Conservation (phyloP, 1,140 invertebrate species). For the Meloidogyne hapla region DNA sequence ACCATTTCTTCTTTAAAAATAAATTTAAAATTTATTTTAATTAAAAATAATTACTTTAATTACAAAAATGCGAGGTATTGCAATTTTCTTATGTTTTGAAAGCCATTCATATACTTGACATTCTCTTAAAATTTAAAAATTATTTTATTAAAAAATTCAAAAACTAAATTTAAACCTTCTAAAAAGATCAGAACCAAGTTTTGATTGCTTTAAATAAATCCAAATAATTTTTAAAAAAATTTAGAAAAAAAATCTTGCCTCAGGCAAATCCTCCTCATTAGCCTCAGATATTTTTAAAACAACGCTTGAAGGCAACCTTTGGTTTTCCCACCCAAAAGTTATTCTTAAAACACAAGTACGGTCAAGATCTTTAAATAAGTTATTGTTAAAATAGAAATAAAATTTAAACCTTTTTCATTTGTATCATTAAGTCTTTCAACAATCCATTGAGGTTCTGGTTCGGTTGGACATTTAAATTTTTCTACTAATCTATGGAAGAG, state of each 20-base stretch:
- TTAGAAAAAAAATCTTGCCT: constrained; percentile 39
- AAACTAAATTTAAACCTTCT: constrained; percentile 2
- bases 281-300: constrained; percentile 55
- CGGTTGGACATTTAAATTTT: constrained; percentile 52
- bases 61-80: constrained; percentile 56
- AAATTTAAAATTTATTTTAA: neutral
- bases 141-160: neutral
- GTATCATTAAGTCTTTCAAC: constrained; percentile 51
- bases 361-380: constrained; percentile 50
- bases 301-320: constrained; percentile 52
- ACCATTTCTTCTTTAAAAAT: constrained; percentile 42
- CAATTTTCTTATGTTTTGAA: constrained; percentile 53
- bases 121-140: constrained; percentile 45
- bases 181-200: constrained; percentile 28
- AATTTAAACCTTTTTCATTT: constrained; percentile 48
- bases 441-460: constrained; percentile 58
- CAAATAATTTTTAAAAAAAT: constrained; percentile 40
- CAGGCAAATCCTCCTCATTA: constrained; percentile 38
- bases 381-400: neutral
- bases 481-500: constrained; percentile 51
- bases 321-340: constrained; percentile 62
- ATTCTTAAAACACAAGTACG: constrained; percentile 53
- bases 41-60: constrained; percentile 52
- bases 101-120: constrained; percentile 61
- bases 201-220: constrained; percentile 26